Evolutionary conservation across 2,888 invertebrate genomes (phyloP).

Genomic region (Mesochorus sp.): DNA sequence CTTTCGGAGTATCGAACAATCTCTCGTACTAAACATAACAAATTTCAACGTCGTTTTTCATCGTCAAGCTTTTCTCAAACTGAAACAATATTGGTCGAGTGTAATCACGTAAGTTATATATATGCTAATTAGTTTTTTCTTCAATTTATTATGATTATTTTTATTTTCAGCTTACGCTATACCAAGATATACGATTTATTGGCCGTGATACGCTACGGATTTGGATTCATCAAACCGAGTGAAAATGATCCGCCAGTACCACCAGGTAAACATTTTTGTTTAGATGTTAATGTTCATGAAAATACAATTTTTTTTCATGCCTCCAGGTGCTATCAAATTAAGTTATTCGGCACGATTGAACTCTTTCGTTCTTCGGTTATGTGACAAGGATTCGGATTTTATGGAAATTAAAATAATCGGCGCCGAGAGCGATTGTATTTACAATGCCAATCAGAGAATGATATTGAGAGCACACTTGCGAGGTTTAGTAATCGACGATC

Average conservation of each 20-base stretch:
- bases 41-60: constrained; percentile 87
- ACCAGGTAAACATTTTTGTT: constrained; percentile 82
- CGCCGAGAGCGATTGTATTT: constrained; percentile 89
- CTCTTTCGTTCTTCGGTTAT: constrained; percentile 86
- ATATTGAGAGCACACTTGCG: constrained; percentile 88
- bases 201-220: constrained; percentile 64
- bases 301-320: constrained; percentile 40
- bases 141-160: constrained; percentile 27
- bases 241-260: constrained; percentile 88
- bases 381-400: constrained; percentile 88
- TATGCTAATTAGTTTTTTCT: constrained; percentile 53
- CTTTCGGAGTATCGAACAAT: constrained; percentile 91
- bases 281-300: not conserved
- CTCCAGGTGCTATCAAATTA: constrained; percentile 83
- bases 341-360: constrained; percentile 85
- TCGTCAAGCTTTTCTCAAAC: constrained; percentile 88
- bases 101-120: constrained; percentile 83
- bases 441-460: constrained; percentile 90
- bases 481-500: constrained; percentile 88
- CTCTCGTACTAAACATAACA: constrained; percentile 88
- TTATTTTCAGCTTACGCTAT: constrained; percentile 68
- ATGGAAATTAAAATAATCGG: constrained; percentile 87
- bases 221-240: constrained; percentile 69
- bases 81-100: constrained; percentile 85
- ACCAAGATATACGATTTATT: constrained; percentile 68